Conservation (phyloP, 2,797 vertebrate species). For the Vultur gryphus region DNA sequence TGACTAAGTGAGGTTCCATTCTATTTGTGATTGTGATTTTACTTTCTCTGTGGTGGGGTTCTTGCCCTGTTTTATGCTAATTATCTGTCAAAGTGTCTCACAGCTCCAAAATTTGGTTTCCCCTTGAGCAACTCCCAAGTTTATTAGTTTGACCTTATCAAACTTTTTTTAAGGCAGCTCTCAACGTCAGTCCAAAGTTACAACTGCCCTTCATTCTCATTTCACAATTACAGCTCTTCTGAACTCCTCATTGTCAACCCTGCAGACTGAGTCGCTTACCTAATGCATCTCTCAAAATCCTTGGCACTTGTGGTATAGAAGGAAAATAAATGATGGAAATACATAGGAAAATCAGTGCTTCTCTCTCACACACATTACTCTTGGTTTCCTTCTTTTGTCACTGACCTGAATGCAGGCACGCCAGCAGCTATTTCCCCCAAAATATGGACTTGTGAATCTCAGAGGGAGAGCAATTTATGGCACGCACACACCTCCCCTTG, state of each 20-base stretch:
- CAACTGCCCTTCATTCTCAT: slow-evolving; percentile 48
- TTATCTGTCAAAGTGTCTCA: slow-evolving; percentile 66
- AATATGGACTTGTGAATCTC: slow-evolving; percentile 39
- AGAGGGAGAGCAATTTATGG: slow-evolving; percentile 5
- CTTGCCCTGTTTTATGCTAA: slow-evolving; percentile 68
- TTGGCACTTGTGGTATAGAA: neutral
- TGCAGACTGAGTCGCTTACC: neutral
- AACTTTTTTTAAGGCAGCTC: slow-evolving; percentile 69
- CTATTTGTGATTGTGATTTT: slow-evolving; percentile 57
- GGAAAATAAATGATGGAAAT: neutral
- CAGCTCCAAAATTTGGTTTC: slow-evolving; percentile 46
- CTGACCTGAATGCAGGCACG: slow-evolving; percentile 54
- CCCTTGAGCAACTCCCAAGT: slow-evolving; percentile 48
- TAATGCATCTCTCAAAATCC: slow-evolving; percentile 27
- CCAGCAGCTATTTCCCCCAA: slow-evolving; percentile 37
- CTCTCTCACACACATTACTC: slow-evolving; percentile 20
- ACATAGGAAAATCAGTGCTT: neutral
- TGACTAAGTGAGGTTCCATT: neutral
- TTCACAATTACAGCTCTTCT: slow-evolving; percentile 25
- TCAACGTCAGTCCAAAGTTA: slow-evolving; percentile 66
- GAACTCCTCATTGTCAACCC: slow-evolving; percentile 16
- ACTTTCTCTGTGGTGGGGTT: slow-evolving; percentile 43
- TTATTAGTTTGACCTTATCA: slow-evolving; percentile 74
- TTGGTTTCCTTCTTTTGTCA: slow-evolving; percentile 56
- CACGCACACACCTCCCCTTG: slow-evolving; percentile 14